Evolutionary conservation across 2,797 vertebrate species (phyloP).

Genomic region (Steatocranus sp.): DNA sequence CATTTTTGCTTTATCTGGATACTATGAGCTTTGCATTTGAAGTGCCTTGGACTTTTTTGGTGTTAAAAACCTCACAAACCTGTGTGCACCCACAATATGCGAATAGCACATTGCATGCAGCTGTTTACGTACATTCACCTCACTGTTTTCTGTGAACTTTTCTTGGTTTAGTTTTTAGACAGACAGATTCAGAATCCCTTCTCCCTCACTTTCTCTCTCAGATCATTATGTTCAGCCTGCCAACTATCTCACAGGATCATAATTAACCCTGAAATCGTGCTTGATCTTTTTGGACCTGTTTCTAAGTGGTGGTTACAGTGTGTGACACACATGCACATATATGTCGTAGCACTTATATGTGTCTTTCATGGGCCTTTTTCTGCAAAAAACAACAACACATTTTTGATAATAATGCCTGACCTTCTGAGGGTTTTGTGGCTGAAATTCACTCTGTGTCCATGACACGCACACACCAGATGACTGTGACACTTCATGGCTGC

Average conservation of each 20-base stretch:
- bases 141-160: slow-evolving; percentile 20
- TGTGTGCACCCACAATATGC: background rate
- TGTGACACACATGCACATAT: background rate
- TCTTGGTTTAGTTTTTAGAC: background rate
- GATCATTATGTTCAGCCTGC: slow-evolving; percentile 21
- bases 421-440: background rate
- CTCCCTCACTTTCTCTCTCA: background rate
- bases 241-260: slow-evolving; percentile 49
- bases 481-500: background rate
- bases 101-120: background rate
- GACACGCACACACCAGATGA: background rate
- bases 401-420: background rate
- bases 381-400: background rate
- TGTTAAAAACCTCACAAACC: background rate
- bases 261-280: slow-evolving; percentile 45
- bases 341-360: background rate
- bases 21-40: background rate
- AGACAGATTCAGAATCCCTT: background rate
- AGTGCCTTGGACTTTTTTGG: background rate
- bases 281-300: slow-evolving; percentile 36
- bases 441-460: background rate
- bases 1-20: background rate
- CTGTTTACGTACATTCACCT: slow-evolving; percentile 5
- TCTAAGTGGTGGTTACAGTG: slow-evolving; percentile 6
- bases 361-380: background rate